Evolutionary conservation across 2,113 vertebrate species (phyloP).

Genomic region (Campylorhamphus procurvoides): DNA sequence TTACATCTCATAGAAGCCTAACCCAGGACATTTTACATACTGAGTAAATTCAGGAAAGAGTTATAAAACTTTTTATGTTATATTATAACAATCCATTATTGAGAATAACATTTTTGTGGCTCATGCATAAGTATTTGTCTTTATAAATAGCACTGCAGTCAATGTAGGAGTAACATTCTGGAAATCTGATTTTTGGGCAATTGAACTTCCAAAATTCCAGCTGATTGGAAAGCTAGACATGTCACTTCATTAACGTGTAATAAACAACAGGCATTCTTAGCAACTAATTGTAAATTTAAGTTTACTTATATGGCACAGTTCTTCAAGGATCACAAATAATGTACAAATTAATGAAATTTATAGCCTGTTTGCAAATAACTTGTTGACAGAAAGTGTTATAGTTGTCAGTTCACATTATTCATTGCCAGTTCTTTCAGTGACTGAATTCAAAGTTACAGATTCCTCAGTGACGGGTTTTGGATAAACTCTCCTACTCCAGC

Average conservation of each 20-base stretch:
- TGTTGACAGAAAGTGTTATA: constrained; percentile 8
- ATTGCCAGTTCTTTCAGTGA: not conserved
- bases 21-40: not conserved
- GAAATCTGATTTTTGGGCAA: not conserved
- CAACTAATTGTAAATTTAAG: constrained; percentile 17
- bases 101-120: not conserved
- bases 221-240: not conserved
- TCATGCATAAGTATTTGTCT: not conserved
- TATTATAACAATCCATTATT: not conserved
- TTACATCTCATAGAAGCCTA: not conserved
- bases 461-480: not conserved
- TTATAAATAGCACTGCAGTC: not conserved
- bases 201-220: not conserved
- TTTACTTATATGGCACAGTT: constrained; percentile 32
- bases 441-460: not conserved
- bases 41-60: not conserved
- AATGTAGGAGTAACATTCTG: not conserved
- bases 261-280: not conserved
- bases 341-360: constrained; percentile 58
- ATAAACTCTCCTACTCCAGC: not conserved
- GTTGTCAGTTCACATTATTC: constrained; percentile 38
- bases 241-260: not conserved
- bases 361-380: constrained; percentile 32
- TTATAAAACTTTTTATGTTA: not conserved
- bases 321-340: constrained; percentile 36